Base-by-base conservation (phyloP, 2,888 invertebrate species). In the Leptinotarsa peninsularis region DNA sequence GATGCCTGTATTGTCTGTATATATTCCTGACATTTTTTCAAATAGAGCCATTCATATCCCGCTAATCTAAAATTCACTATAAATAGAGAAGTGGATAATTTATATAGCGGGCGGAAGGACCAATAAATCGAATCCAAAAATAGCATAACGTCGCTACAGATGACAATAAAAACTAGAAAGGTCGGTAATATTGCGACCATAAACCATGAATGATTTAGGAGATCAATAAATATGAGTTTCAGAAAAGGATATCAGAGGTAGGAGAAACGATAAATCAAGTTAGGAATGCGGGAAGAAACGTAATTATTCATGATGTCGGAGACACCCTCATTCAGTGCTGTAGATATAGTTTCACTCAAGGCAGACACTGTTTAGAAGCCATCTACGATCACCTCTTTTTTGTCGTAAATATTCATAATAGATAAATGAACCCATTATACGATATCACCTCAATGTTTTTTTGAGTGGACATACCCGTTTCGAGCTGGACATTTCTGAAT, bases 291-390 rank as follows among this genome's bases (percentile, higher is more conserved):
- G 72, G 74, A 68, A 75, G 76, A 74, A 76, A 76, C 71, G 77
- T 79, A 78, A 79, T 79, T 78, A 79, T 79, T 79, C 79, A 79
- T 76, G 76, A 79, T 79, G 76, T 75, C 75, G 76, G 70, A 76
- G 77, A 73, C 74, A 66, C 75, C 56, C 60, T 43, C 49, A 10
- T 49, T 58, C 70, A 70, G 70, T 49, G 58, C 15, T 50, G 58
- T n/a, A 49, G 70, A 27, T 21, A 21, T 13, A 58, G 58, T 52
- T 52, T 52, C 15, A 52, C n/a, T 52, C 15, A 52, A 1, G 4
- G 52, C 17, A n/a, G 1, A 52, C 52, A 43, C 33, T 43, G 33
- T 43, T 43, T 43, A 10, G 33, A 10, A 10, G 33, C 4, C 10
- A 43, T 10, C 33, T 10, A 43, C 33, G 33, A 43, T 13, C 10